Evolutionary conservation across 2,888 invertebrate species (phyloP), one percentile per base, ranked within the genome.

Genomic region (Crematogaster levior): DNA sequence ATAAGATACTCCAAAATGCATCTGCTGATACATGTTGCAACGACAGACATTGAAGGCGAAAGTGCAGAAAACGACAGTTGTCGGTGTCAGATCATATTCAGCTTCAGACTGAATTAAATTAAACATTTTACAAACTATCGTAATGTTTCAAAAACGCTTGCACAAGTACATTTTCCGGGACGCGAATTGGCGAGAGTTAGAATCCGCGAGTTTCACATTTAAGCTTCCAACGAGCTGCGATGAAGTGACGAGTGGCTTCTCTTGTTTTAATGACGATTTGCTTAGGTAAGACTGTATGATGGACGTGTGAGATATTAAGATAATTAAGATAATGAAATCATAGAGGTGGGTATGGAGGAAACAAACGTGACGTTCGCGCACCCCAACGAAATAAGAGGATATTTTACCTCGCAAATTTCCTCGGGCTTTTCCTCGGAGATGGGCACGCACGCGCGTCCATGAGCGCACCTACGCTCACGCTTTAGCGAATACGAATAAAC

Each of bases 401-500:
- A 77, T 75, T 82, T 77, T 37, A 75, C 56, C 81, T 66, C 30
- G 73, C 81, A 53, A 81, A 68, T 79, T 82, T 82, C 70, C 40
- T 60, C 30, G 48, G n/a, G 51, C 40, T 61, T 65, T 66, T 18
- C 61, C 40, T 56, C 70, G 40, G 68, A 51, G 40, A 61, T 63
- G 46, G 72, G 51, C 63, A 51, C 56, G 51, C 63, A 72, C 46
- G 51, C 68, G 60, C 56, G 43, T 56, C 53, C 66, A 27, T 58
- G 63, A 43, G 40, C 72, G 48, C 65, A 65, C 37, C 51, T 77
- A 66, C 53, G 77, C 70, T 56, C 56, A 81, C 48, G 66, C 74
- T 84, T 84, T 58, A 27, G 61, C 68, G 83, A 83, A 84, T 85
- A 48, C 82, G 80, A 86, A 87, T 87, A 87, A 87, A 86, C 85